Percentiles rank a stretch among this genome's conserved stretches.
These are phyloP conservation scores for Hippasteria phrygiana DNA, from an alignment of 53 echinoderm and acorn worm genomes.

Conservation along the genomic window DNA sequence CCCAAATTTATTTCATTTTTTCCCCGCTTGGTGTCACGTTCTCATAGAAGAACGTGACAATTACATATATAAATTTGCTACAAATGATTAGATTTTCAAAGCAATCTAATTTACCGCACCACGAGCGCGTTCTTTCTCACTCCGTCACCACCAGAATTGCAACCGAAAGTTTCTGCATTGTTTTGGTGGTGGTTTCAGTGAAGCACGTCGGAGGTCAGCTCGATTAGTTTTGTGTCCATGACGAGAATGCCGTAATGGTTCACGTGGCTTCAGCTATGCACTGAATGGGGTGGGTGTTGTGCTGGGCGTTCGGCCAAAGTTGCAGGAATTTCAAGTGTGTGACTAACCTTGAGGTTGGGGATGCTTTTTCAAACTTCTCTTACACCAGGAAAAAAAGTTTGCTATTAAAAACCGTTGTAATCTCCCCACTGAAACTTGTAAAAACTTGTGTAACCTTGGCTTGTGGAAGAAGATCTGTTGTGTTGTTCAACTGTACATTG, in stretches of 20 bases:
- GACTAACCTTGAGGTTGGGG: not conserved
- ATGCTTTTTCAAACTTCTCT: not conserved
- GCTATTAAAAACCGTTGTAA: too few relatives aligned
- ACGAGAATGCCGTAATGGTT: slow-evolving; percentile 7
- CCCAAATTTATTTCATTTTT: not conserved
- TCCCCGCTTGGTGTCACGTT: slow-evolving; percentile 31
- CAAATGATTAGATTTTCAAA: slow-evolving; percentile 38
- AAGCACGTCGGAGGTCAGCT: not conserved
- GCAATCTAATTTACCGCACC: not conserved
- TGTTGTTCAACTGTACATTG: too few relatives aligned
- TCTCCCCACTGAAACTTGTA: too few relatives aligned
- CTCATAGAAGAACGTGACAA: slow-evolving; percentile 48
- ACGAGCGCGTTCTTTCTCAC: slow-evolving; percentile 6
- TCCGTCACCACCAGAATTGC: not conserved
- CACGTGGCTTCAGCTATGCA: not conserved
- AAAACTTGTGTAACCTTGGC: too few relatives aligned
- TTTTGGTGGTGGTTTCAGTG: slow-evolving; percentile 9
- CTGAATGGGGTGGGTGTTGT: slow-evolving; percentile 25
- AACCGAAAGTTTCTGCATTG: not conserved
- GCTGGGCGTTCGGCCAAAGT: not conserved
- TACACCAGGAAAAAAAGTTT: too few relatives aligned
- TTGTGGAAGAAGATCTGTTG: not conserved
- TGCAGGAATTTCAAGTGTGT: not conserved
- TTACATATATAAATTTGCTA: slow-evolving; percentile 17
- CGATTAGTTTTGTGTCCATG: slow-evolving; percentile 38